phyloP scores from a whole-genome alignment of 1,140 invertebrate species.

The Palaemon carinicauda region DNA sequence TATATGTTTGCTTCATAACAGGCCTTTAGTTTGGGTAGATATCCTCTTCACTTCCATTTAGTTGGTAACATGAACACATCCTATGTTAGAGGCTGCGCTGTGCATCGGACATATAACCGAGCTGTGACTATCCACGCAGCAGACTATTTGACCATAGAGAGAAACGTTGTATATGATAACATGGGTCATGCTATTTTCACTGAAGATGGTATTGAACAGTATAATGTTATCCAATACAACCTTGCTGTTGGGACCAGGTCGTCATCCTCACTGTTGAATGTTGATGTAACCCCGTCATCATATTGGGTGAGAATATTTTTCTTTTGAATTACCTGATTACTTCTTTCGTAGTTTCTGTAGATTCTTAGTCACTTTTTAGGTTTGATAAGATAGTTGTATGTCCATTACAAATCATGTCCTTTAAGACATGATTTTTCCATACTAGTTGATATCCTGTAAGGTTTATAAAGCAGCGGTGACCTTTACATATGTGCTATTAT shows the following conservation, averaged over 20 bases:
- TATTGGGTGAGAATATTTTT: slow-evolving; percentile 27
- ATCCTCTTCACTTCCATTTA: slow-evolving; percentile 57
- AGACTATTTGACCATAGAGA: slow-evolving; percentile 40
- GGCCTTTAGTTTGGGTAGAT: slow-evolving; percentile 52
- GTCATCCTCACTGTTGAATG: slow-evolving; percentile 48
- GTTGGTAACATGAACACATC: slow-evolving; percentile 36
- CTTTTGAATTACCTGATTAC: too few relatives aligned
- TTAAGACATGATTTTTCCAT: too few relatives aligned
- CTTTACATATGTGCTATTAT: too few relatives aligned
- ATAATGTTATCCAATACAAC: slow-evolving; percentile 54
- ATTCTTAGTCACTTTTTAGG: too few relatives aligned
- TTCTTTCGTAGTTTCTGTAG: too few relatives aligned
- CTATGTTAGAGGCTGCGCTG: slow-evolving; percentile 47
- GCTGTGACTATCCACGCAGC: slow-evolving; percentile 54
- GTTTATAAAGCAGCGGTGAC: too few relatives aligned
- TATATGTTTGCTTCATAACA: background rate
- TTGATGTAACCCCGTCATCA: slow-evolving; percentile 46
- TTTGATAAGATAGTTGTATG: too few relatives aligned
- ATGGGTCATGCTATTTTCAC: slow-evolving; percentile 56
- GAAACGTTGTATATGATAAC: slow-evolving; percentile 51
- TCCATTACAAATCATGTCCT: too few relatives aligned
- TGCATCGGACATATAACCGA: slow-evolving; percentile 57
- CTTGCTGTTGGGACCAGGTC: slow-evolving; percentile 44
- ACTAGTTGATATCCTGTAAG: too few relatives aligned
- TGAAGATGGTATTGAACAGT: slow-evolving; percentile 53